phyloP scores from a whole-genome alignment of 2,797 vertebrate species.

The Pangasius larnaudii region DNA sequence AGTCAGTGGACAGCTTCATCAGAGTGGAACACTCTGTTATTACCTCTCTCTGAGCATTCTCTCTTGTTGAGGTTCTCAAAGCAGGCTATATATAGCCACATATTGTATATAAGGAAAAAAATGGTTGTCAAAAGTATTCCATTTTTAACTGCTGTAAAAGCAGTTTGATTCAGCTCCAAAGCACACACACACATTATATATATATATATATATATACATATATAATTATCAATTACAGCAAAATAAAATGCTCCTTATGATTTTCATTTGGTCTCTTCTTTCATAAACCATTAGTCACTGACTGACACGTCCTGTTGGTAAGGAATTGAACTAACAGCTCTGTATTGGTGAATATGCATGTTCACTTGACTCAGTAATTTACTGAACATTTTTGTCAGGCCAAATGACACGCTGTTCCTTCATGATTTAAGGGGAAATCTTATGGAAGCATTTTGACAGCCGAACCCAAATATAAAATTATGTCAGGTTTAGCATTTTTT shows the following conservation, averaged over 20 bases:
- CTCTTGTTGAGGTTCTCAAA: not conserved
- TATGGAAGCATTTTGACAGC: conserved; percentile 67
- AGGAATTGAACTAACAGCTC: conserved; percentile 57
- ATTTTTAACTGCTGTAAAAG: conserved; percentile 22
- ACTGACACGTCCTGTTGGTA: conserved; percentile 53
- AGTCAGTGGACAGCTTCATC: conserved; percentile 43
- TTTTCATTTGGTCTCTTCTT: conserved; percentile 49
- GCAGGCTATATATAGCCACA: not conserved
- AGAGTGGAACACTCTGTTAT: conserved; percentile 35
- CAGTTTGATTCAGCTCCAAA: conserved; percentile 10
- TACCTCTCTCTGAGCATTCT: conserved; percentile 5
- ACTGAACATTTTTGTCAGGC: conserved; percentile 52
- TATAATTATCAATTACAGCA: not conserved
- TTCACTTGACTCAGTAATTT: conserved; percentile 62
- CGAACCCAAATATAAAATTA: conserved; percentile 62
- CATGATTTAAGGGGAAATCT: conserved; percentile 66
- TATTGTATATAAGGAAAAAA: conserved; percentile 16
- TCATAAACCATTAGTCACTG: conserved; percentile 56
- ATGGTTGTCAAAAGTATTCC: not conserved
- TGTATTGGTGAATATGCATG: conserved; percentile 59
- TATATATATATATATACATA: too few relatives aligned
- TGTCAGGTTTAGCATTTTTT: conserved; percentile 64
- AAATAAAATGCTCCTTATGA: not conserved
- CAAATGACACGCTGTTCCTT: conserved; percentile 60
- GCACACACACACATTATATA: not conserved